Base-by-base conservation (phyloP, 2,113 vertebrate species). In the Pluvianellus socialis region DNA sequence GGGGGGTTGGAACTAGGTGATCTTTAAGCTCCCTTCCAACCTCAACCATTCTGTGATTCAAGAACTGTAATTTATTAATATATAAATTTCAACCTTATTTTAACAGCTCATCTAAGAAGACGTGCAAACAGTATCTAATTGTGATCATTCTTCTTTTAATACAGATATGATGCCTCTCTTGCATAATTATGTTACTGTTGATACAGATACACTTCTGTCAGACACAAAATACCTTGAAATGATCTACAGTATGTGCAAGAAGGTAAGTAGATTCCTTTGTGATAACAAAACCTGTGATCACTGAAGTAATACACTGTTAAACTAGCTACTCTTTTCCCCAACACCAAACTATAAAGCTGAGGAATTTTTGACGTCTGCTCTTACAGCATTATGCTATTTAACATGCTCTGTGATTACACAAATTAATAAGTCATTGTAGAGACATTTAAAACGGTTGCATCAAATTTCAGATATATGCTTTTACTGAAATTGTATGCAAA, bases 181-280 rank as follows among this genome's bases (percentile, higher is more conserved):
- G 93, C 99, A 99, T 98, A 99, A 99, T 98, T 99, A 99, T 14
- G 98, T 99, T 91, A 99, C 99, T 56, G 99, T 99, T 79, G 99
- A 99, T 96, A 99, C 99, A 80, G 99, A 99, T 93, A 99, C 99
- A 1, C 99, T 99, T 93, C 95, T 99, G 35, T 99, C 99, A 63
- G 99, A 99, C 97, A 99, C 99, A 89, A 99, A 99, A 97, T 99
- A 99, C 88, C 98, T 99, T 98, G 99, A 99, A 98, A 99, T 99
- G 97, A 99, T 99, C 96, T 99, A 99, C 97, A 99, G 98, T 98
- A 99, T 99, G 99, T 99, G 99, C 98, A 99, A 99, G 98, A 99
- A 99, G 99, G 99, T 99, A 98, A 83, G 97, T 94, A 72, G 50
- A 45, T 89, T 86, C 22, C 53, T 93, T 53, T 35, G 66, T 59